A percentile compares a stretch with the other conserved stretches of the same genome.
These are phyloP conservation scores for Ophion costatus DNA, from an alignment of 2,888 invertebrate genomes.

Conservation along the genomic window DNA sequence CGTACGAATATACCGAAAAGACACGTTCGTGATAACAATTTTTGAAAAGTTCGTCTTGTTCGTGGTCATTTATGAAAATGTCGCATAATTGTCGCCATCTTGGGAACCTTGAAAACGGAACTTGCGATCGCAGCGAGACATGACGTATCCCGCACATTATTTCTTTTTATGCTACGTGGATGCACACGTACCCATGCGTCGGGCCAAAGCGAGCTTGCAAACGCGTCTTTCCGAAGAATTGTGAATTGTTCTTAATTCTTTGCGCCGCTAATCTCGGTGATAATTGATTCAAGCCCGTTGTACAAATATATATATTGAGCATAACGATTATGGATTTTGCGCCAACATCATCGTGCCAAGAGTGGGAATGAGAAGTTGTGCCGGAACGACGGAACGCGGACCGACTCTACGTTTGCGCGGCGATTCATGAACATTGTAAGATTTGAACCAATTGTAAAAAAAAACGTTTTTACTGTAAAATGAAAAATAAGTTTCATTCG, in stretches of 20 bases:
- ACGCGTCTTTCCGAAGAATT: constrained; percentile 66
- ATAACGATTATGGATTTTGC: constrained; percentile 76
- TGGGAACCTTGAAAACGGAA: constrained; percentile 73
- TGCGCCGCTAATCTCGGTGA: constrained; percentile 51
- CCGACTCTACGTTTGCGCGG: constrained; percentile 68
- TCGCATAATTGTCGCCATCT: constrained; percentile 72
- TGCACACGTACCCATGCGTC: constrained; percentile 20
- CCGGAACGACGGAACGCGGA: constrained; percentile 61
- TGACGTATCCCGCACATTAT: constrained; percentile 70
- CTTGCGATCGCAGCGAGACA: constrained; percentile 59
- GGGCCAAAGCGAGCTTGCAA: constrained; percentile 51
- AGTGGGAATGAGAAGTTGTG: constrained; percentile 66
- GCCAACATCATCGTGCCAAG: constrained; percentile 73
- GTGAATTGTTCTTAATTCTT: constrained; percentile 50
- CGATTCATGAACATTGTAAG: constrained; percentile 69
- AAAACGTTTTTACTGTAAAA: constrained; percentile 32
- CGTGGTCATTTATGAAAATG: constrained; percentile 53
- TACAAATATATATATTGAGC: constrained; percentile 52
- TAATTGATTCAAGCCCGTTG: constrained; percentile 46
- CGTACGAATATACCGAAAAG: too few species aligned
- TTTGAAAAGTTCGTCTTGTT: constrained; percentile 7
- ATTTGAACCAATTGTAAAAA: constrained; percentile 55
- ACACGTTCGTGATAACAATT: constrained; percentile 28
- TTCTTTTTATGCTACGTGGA: constrained; percentile 66
- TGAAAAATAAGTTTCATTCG: constrained; percentile 13